Base-by-base conservation (phyloP, 2,888 invertebrate species). In the Apotomis turbidana region DNA sequence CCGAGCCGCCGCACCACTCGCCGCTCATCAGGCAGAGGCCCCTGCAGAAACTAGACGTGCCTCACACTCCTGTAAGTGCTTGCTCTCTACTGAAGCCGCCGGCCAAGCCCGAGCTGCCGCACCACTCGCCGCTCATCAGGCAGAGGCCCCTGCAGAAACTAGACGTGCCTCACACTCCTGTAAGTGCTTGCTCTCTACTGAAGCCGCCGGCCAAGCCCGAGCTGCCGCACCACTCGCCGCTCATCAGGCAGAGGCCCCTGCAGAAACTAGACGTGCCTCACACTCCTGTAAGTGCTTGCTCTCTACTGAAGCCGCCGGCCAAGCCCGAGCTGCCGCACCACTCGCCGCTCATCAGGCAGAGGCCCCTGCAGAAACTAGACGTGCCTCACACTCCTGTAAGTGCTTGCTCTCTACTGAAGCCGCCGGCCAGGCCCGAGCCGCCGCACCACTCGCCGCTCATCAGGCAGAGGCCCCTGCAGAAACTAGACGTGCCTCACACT, bases 241-340 rank as follows among this genome's bases (percentile, higher is more conserved):
- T 92, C 13, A 83, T 88, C 41, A 90, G 90, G 76, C 91, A 89
- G 74, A 84, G 91, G 73, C 86, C 90, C 4, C 75, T 89, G 60
- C 83, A 84, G 66, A 90, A 89, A 75, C 77, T 83, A 46, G 92
- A 90, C 61, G 78, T 81, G 0, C 74, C 85, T 12, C 85, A 83
- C 60, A 75, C 81, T 49, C 77, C 81, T 76, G 89, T 89, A 68
- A 71, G 58, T 66, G 46, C 62, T 58, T n/a, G 13, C 44, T 44
- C 8, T 27, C 27, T 27, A 27, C 27, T 27, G 27, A 27, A 27
- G 27, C 27, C 27, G 27, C 27, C 15, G 15, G 15, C 15, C 15
- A 15, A 15, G 15, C 15, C 15, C 15, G 15, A 15, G 15, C 15
- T 1, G 1, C 15, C 27, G 27, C 27, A 27, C 27, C 27, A 27